These are phyloP conservation scores for Apotomis turbidana DNA, from an alignment of 2,888 invertebrate genomes.

Conservation along the genomic window DNA sequence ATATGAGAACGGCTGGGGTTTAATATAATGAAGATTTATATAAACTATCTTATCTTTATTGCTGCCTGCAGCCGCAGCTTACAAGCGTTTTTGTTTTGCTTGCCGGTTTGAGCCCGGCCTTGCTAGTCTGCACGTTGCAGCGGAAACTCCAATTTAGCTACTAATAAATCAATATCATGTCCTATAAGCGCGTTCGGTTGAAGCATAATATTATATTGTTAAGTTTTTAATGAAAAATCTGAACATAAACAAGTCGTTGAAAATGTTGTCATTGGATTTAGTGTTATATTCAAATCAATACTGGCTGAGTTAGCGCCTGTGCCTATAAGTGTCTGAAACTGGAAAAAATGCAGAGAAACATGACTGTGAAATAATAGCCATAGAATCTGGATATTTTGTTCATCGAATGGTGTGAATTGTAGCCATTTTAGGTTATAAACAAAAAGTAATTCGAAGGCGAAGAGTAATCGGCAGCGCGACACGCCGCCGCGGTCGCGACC, in stretches of 20 bases:
- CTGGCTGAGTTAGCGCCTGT: no score
- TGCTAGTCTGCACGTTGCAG: conserved; percentile 19
- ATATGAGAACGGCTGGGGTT: conserved; percentile 70
- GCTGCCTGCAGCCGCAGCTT: conserved; percentile 34
- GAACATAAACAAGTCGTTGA: no score
- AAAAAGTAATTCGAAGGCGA: conserved; percentile 17
- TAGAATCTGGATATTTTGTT: background rate
- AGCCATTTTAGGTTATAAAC: conserved; percentile 5
- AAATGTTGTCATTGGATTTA: no score
- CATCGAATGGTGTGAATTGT: background rate
- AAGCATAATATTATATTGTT: background rate
- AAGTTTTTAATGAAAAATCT: no score
- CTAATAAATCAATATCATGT: conserved; percentile 8
- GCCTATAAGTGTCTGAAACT: no score
- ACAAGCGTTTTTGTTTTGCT: conserved; percentile 41
- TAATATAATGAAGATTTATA: conserved; percentile 77
- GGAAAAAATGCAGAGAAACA: no score
- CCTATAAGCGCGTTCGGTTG: background rate
- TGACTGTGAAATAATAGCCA: no score
- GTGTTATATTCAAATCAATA: no score
- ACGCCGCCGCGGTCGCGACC: conserved; percentile 22
- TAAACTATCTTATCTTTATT: conserved; percentile 60
- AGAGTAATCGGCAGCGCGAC: conserved; percentile 21
- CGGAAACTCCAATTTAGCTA: conserved; percentile 25
- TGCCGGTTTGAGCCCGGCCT: conserved; percentile 10